Evolutionary conservation across 2,113 vertebrate genomes (phyloP).

Genomic region (Chionis minor): DNA sequence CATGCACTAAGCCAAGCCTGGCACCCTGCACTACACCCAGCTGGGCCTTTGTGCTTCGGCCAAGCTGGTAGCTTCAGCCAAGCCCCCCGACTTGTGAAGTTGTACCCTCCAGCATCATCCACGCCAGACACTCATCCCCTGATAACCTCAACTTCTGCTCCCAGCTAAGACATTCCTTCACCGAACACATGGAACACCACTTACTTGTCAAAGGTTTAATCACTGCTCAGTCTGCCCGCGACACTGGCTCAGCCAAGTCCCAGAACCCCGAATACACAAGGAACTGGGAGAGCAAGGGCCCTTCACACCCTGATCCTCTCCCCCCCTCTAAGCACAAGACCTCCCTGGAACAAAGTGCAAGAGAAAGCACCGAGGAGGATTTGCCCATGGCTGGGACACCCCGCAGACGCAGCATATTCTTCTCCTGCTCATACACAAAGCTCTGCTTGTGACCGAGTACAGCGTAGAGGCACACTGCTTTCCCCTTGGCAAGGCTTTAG

Average conservation of each 20-base stretch:
- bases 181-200: background rate
- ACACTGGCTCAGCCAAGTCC: rapidly evolving
- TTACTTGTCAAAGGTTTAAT: background rate
- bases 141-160: background rate
- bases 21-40: background rate
- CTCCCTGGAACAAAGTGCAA: background rate
- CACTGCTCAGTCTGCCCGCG: background rate
- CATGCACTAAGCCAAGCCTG: background rate
- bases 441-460: background rate
- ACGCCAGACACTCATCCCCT: background rate
- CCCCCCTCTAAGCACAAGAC: background rate
- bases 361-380: background rate
- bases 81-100: background rate
- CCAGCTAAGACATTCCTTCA: background rate
- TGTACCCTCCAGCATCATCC: background rate
- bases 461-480: background rate
- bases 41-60: background rate
- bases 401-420: background rate
- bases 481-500: background rate
- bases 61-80: background rate
- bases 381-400: background rate
- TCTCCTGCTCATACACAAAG: background rate
- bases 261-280: background rate
- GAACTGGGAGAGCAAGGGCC: background rate
- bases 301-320: background rate